Evolutionary conservation across 2,888 invertebrate genomes (phyloP).

Genomic region (Drosophila prostipennis): DNA sequence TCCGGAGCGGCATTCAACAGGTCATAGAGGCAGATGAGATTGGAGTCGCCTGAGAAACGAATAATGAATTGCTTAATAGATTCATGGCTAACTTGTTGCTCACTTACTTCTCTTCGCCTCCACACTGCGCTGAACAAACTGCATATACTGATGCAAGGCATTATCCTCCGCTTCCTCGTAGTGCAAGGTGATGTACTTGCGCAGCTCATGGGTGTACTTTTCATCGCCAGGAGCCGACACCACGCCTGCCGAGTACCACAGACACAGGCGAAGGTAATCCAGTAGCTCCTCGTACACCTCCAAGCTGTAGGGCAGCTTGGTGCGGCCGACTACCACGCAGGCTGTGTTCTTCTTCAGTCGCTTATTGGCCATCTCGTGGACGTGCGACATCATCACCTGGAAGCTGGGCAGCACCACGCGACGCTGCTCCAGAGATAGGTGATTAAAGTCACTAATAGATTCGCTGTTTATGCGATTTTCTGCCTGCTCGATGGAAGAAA

Average conservation of each 20-base stretch:
- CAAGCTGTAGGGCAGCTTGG: slow-evolving; percentile 89
- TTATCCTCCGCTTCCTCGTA: slow-evolving; percentile 86
- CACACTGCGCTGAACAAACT: slow-evolving; percentile 88
- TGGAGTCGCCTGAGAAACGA: slow-evolving; percentile 74
- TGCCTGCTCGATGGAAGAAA: slow-evolving; percentile 84
- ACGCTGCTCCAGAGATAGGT: slow-evolving; percentile 80
- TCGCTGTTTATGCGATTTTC: slow-evolving; percentile 67
- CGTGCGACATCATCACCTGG: slow-evolving; percentile 88
- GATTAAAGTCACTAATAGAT: slow-evolving; percentile 79
- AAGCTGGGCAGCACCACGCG: slow-evolving; percentile 89
- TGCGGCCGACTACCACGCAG: slow-evolving; percentile 87
- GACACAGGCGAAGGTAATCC: slow-evolving; percentile 91
- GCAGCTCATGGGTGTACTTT: slow-evolving; percentile 87
- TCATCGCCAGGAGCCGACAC: slow-evolving; percentile 87
- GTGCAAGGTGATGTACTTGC: slow-evolving; percentile 86
- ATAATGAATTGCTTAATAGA: too few species aligned
- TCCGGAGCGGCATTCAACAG: slow-evolving; percentile 92
- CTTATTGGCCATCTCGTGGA: slow-evolving; percentile 88
- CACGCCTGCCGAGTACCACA: slow-evolving; percentile 87
- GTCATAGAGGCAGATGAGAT: slow-evolving; percentile 91
- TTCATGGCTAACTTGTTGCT: background rate
- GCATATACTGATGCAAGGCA: slow-evolving; percentile 88
- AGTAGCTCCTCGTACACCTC: slow-evolving; percentile 89
- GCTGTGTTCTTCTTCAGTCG: slow-evolving; percentile 86
- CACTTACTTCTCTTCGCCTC: slow-evolving; percentile 88